phyloP scores from a whole-genome alignment of 2,113 vertebrate genomes.

The Scophthalmus maximus region DNA sequence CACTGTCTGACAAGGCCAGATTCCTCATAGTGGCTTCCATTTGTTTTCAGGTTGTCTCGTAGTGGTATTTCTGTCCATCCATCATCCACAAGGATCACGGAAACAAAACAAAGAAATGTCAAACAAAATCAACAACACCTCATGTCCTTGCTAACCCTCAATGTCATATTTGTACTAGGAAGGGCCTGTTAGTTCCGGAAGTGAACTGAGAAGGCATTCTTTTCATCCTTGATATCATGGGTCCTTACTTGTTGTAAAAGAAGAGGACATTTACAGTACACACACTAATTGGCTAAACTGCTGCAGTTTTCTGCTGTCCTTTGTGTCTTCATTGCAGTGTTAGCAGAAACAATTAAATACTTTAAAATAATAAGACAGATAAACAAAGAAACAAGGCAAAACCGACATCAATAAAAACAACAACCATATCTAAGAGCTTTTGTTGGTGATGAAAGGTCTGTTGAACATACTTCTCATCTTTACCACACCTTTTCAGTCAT shows the following conservation, averaged over 20 bases:
- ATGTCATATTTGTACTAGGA: not conserved
- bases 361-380: not conserved
- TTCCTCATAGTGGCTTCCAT: slow-evolving; percentile 1
- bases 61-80: slow-evolving; percentile 26
- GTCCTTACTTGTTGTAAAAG: not conserved
- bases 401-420: not conserved
- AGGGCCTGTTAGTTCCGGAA: not conserved
- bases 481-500: too few species aligned
- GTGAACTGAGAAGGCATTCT: not conserved
- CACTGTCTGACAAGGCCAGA: slow-evolving; percentile 8
- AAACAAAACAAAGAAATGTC: slow-evolving; percentile 25
- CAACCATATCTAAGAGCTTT: too few species aligned
- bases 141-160: not conserved
- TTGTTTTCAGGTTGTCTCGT: slow-evolving; percentile 12
- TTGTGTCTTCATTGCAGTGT: not conserved
- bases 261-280: not conserved
- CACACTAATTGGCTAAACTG: slow-evolving; percentile 8
- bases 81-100: not conserved
- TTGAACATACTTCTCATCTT: too few species aligned
- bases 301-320: not conserved
- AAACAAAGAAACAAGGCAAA: not conserved
- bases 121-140: slow-evolving; percentile 3
- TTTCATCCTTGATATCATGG: not conserved
- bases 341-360: not conserved
- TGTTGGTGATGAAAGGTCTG: too few species aligned